These are phyloP conservation scores for Lemur catta DNA, from an alignment of 2,797 vertebrate genomes.

Conservation along the genomic window DNA sequence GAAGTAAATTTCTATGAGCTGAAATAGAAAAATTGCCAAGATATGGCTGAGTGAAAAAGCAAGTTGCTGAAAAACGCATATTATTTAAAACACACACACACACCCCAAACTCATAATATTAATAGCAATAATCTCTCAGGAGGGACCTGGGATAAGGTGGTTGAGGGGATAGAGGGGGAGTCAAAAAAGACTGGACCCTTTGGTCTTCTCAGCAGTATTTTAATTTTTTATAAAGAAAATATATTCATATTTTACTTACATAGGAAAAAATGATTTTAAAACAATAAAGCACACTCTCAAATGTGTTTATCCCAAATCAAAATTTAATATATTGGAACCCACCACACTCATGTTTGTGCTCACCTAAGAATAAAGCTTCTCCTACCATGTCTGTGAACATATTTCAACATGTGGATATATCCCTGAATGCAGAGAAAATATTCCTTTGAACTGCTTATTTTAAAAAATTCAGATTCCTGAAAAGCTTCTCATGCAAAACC, in stretches of 20 bases:
- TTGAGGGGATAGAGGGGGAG: neutral
- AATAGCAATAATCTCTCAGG: neutral
- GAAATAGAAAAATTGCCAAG: neutral
- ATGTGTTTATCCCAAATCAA: neutral
- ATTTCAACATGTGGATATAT: neutral
- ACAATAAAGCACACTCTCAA: neutral
- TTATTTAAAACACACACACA: neutral
- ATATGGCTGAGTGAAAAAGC: neutral
- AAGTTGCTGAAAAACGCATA: neutral
- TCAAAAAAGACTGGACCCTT: neutral
- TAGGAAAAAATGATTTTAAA: neutral
- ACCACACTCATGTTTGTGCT: neutral
- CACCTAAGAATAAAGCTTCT: neutral
- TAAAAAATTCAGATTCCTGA: neutral
- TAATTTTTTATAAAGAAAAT: neutral
- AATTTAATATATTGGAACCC: neutral
- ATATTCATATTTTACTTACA: neutral
- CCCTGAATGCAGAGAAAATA: neutral
- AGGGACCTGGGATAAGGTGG: neutral
- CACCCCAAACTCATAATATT: neutral
- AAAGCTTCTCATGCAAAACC: constrained; percentile 10
- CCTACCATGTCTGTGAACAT: neutral
- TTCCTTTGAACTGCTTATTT: neutral
- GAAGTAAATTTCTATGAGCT: neutral
- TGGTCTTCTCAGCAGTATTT: neutral